Conservation (phyloP, 1,140 invertebrate genomes). For the Marisa cornuarietis region DNA sequence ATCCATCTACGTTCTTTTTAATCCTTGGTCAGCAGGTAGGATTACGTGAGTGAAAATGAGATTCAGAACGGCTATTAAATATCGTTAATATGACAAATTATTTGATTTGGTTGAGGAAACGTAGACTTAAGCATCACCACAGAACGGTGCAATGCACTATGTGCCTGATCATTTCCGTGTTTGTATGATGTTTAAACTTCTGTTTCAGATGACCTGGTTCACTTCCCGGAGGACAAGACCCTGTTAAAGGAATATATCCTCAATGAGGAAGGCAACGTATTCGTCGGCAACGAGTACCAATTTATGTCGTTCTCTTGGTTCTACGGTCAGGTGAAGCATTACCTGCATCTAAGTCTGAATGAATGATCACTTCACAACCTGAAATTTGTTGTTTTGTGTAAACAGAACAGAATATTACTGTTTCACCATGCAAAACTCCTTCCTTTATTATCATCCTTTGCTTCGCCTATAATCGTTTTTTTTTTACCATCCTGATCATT, state of each 20-base stretch:
- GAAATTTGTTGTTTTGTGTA: too few relatives aligned
- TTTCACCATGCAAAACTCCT: too few relatives aligned
- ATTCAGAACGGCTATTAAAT: too few relatives aligned
- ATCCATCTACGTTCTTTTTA: conserved; percentile 32
- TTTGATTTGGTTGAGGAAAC: too few relatives aligned
- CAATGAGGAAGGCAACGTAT: conserved; percentile 87
- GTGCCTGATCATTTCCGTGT: neutral
- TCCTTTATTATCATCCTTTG: too few relatives aligned
- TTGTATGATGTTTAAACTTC: too few relatives aligned
- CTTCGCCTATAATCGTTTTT: neutral
- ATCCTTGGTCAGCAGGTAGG: conserved; percentile 43
- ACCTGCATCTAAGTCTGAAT: too few relatives aligned
- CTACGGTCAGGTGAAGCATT: conserved; percentile 75
- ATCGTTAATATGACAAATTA: too few relatives aligned
- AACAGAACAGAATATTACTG: too few relatives aligned
- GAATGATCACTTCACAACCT: too few relatives aligned
- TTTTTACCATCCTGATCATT: neutral
- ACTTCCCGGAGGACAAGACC: conserved; percentile 73
- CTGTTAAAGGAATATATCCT: conserved; percentile 84
- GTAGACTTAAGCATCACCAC: too few relatives aligned
- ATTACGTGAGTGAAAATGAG: neutral
- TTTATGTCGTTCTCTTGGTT: conserved; percentile 86
- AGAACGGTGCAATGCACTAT: too few relatives aligned
- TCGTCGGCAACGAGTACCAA: conserved; percentile 83
- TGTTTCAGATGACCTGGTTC: neutral